Percentiles rank a stretch among this genome's conserved stretches.
Evolutionary conservation across 2,888 invertebrate species (phyloP).

Genomic region (Eupeodes luniger): DNA sequence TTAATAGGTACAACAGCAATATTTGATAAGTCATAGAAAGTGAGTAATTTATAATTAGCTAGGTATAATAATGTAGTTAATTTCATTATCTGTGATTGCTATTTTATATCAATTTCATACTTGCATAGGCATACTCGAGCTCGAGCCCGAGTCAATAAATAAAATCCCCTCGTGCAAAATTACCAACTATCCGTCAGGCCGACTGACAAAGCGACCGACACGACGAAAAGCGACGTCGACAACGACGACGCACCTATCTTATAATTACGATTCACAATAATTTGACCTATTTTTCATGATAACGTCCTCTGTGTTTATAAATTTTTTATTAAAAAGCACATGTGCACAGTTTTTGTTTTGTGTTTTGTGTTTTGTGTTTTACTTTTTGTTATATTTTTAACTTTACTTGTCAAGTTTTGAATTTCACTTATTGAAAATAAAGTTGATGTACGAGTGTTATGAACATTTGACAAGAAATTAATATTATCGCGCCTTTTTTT

Average conservation of each 20-base stretch:
- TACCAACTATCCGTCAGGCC: too few relatives aligned
- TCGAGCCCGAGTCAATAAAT: background rate
- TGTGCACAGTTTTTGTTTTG: background rate
- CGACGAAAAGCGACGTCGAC: background rate
- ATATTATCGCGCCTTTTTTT: slow-evolving; percentile 29
- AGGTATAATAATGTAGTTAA: background rate
- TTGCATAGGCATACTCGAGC: background rate
- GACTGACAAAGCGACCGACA: too few relatives aligned
- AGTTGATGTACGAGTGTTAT: background rate
- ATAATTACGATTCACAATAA: slow-evolving; percentile 47
- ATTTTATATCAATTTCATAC: slow-evolving; percentile 13
- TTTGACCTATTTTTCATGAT: slow-evolving; percentile 65
- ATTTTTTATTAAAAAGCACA: slow-evolving; percentile 10
- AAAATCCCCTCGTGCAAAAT: background rate
- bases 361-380: background rate
- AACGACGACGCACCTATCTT: slow-evolving; percentile 14
- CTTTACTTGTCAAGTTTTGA: background rate
- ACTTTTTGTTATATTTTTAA: background rate
- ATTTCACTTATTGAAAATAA: slow-evolving; percentile 38
- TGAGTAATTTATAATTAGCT: slow-evolving; percentile 48
- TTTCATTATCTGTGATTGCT: slow-evolving; percentile 48
- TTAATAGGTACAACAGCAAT: slow-evolving; percentile 18
- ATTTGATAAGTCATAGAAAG: slow-evolving; percentile 35
- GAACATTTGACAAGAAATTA: slow-evolving; percentile 10
- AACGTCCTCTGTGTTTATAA: slow-evolving; percentile 40